Evolutionary conservation across 2,797 vertebrate genomes (phyloP).

Genomic region (Podarcis lilfordi): DNA sequence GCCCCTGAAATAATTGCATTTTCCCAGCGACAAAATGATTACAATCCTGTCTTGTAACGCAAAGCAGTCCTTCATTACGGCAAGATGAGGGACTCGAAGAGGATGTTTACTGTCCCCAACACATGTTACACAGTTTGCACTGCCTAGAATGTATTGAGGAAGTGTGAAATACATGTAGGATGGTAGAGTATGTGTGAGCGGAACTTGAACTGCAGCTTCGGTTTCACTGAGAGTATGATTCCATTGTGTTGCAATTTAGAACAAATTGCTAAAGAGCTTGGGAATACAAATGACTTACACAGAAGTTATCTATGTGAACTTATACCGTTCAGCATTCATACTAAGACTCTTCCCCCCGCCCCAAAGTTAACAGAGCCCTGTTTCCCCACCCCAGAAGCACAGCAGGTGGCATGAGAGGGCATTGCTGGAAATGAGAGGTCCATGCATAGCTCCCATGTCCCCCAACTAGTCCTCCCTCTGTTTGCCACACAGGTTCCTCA

Average conservation of each 20-base stretch:
- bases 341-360: no score
- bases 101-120: neutral
- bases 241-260: neutral
- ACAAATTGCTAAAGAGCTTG: neutral
- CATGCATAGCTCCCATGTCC: neutral
- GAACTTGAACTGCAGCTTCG: no score
- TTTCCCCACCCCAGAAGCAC: neutral
- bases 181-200: no score
- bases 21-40: neutral
- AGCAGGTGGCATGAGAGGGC: neutral
- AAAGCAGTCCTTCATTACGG: neutral
- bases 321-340: neutral
- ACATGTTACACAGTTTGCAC: neutral
- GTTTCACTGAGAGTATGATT: no score
- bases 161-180: no score
- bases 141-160: no score
- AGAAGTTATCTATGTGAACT: neutral
- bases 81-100: neutral
- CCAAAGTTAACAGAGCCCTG: neutral
- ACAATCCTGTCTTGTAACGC: neutral
- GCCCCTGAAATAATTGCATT: neutral
- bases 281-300: neutral
- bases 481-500: neutral
- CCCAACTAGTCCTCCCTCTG: neutral
- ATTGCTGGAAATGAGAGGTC: neutral